Evolutionary conservation across 2,113 vertebrate species (phyloP).

Genomic region (Cyanocitta stelleri): DNA sequence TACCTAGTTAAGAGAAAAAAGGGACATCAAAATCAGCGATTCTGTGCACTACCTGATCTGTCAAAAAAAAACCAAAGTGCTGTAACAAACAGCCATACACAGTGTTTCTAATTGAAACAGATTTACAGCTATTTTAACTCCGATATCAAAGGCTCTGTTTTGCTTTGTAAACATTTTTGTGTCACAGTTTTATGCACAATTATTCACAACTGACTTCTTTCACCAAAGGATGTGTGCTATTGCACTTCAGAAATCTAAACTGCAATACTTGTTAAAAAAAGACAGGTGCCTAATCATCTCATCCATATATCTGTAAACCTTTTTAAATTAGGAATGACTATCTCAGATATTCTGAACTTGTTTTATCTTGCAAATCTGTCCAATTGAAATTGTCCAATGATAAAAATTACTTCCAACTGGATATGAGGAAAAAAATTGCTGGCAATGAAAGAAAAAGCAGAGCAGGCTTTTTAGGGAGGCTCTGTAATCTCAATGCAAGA

Average conservation of each 20-base stretch:
- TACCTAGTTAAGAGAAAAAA: not conserved
- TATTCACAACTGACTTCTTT: not conserved
- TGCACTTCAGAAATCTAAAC: constrained; percentile 24
- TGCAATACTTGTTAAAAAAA: not conserved
- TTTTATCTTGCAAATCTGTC: not conserved
- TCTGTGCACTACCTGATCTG: not conserved
- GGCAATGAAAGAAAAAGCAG: not conserved
- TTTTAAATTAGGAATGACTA: not conserved
- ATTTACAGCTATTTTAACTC: not conserved
- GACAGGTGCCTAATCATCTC: constrained; percentile 28
- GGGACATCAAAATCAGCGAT: not conserved
- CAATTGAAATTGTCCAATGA: not conserved
- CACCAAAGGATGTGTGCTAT: constrained; percentile 22
- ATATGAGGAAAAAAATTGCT: not conserved
- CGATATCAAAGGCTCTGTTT: not conserved
- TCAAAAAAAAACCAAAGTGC: not conserved
- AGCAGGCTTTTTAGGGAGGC: not conserved
- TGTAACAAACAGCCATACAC: not conserved
- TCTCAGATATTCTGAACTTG: not conserved
- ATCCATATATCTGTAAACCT: not conserved
- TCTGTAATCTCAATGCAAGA: not conserved
- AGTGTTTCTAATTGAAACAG: not conserved
- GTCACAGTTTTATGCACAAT: not conserved
- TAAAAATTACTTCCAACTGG: not conserved
- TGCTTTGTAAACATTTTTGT: not conserved